Evolutionary conservation across 2,888 invertebrate genomes (phyloP), one percentile per base, ranked within the genome.

Genomic region (Clivina fossor): DNA sequence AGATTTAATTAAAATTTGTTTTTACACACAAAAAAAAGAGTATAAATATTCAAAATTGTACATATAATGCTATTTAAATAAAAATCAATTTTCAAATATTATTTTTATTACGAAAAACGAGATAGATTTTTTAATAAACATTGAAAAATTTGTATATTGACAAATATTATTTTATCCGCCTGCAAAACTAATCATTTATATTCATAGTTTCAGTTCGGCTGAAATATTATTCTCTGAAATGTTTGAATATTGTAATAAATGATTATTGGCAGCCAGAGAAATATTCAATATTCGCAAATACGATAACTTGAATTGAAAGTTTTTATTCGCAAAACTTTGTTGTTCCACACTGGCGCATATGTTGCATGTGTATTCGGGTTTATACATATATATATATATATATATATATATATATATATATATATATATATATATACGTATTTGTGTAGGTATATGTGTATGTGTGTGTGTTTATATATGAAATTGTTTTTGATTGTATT

Each of bases 211-310:
- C 22, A 44, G 44, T 44, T 44, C n/a, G n/a, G n/a, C n/a, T n/a
- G n/a, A n/a, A 53, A 44, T 53, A 53, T 18, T 19, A 28, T 22
- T 19, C 37, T 24, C 19, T 44, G 53, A 53, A 53, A 44, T 53
- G 53, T 53, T 53, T 53, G 53, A 53, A 53, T 53, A 44, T 44
- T 44, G 44, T 53, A 53, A 53, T 53, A 44, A 53, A 53, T 37
- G 53, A 44, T 24, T 26, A 7, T 33, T 35, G 44, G 24, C 26
- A 19, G 8, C 24, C 53, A 37, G 37, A 44, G 28, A 43, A 35
- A 53, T 44, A 44, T 53, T 53, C 16, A 33, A 26, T 44, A 35
- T 53, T n/a, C n/a, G n/a, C n/a, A n/a, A n/a, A n/a, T n/a, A n/a
- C n/a, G n/a, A n/a, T n/a, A 24, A 38, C 8, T 15, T 15, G 26